Evolutionary conservation across 2,113 vertebrate genomes (phyloP), one percentile per base, ranked within the genome.

Genomic region (Uropsilus gracilis): DNA sequence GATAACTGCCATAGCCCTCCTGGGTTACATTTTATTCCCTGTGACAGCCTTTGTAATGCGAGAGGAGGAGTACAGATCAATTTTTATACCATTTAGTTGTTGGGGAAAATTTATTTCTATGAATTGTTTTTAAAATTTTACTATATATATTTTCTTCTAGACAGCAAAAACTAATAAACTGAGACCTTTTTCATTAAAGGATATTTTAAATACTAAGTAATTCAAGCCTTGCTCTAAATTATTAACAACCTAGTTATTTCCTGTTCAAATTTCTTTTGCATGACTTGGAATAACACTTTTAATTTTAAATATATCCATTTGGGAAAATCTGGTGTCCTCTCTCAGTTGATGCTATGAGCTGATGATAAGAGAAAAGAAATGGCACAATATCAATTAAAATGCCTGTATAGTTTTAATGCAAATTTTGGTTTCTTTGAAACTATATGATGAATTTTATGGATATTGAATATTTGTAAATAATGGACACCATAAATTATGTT

Each of bases 1-100:
- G 97, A 98, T 92, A 97, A 96, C 97, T 98, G 96, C 97, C 98
- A 89, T 57, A 82, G 97, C 86, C 97, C 95, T 97, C 97, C 98
- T 95, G 96, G 95, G 94, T 98, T 98, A 97, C 98, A 97, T 98
- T 98, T 97, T 98, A 98, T 98, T 98, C 98, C 98, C 98, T 96
- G 96, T 97, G 96, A 98, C 97, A 98, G 98, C 90, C 96, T 97
- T 97, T 97, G 98, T 98, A 98, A 98, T 94, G 84, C 55, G 97
- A 99, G 98, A 97, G 98, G 96, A 95, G 97, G 96, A 96, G 94
- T 95, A 90, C 53, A 93, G 97, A 98, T 98, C 97, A 97, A 97
- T 97, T 98, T 98, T 96, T 97, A 71, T 16, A 96, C 0, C 2
- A 83, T 96, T 97, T 95, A 95, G 83, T 95, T 97, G 46, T 91